A percentile compares a stretch with the other conserved stretches of the same genome.
Evolutionary conservation across 2,888 invertebrate genomes (phyloP).

Genomic region (Marasmarcha lunaedactyla): DNA sequence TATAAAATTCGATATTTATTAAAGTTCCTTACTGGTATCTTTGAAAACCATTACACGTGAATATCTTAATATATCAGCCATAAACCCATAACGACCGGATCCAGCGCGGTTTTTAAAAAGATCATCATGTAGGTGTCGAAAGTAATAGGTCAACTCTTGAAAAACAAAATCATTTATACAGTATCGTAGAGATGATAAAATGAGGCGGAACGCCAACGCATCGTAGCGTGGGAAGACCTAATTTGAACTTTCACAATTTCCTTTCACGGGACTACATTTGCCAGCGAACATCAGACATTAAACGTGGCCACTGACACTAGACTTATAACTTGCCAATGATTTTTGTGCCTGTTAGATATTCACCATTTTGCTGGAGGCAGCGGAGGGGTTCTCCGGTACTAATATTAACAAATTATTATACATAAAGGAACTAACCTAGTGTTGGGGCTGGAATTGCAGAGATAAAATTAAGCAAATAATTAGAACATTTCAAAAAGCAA

Average conservation of each 20-base stretch:
- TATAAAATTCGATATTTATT: too few species aligned
- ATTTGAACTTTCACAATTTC: conserved; percentile 4
- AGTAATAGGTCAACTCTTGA: not conserved
- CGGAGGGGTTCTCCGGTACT: too few species aligned
- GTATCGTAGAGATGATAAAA: not conserved
- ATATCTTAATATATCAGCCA: not conserved
- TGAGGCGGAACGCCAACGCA: conserved; percentile 3
- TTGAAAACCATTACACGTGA: not conserved
- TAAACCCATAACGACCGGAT: not conserved
- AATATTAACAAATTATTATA: too few species aligned
- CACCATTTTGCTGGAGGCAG: too few species aligned
- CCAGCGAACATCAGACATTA: not conserved
- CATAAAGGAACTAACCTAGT: too few species aligned
- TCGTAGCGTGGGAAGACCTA: conserved; percentile 7
- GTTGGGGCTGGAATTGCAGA: too few species aligned
- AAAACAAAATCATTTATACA: not conserved
- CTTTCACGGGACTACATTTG: conserved; percentile 2
- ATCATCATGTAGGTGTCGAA: not conserved
- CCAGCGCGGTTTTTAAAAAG: not conserved
- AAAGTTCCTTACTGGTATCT: too few species aligned
- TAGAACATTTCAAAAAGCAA: too few species aligned
- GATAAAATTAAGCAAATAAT: too few species aligned
- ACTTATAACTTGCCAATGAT: too few species aligned
- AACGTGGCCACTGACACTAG: too few species aligned
- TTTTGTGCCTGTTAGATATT: too few species aligned